These are phyloP conservation scores for Meriones unguiculatus DNA, from an alignment of 2,113 vertebrate genomes.

Conservation along the genomic window DNA sequence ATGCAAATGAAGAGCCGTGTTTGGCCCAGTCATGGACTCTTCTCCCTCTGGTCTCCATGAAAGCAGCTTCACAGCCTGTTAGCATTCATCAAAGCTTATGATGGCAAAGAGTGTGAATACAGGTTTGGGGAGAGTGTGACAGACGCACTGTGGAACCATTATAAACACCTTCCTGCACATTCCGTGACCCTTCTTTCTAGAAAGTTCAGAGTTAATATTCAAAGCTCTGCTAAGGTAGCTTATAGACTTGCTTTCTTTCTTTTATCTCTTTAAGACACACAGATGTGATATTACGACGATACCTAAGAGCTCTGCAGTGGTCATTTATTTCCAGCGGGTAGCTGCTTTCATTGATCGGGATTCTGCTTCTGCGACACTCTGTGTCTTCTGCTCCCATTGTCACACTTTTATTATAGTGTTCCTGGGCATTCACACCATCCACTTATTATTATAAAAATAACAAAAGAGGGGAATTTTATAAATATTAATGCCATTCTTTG, in stretches of 20 bases:
- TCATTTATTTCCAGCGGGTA: slow-evolving; percentile 57
- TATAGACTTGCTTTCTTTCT: slow-evolving; percentile 27
- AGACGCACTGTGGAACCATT: slow-evolving; percentile 19
- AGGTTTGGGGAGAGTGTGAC: slow-evolving; percentile 28
- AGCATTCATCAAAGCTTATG: background rate
- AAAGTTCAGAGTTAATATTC: slow-evolving; percentile 63
- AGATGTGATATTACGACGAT: slow-evolving; percentile 47
- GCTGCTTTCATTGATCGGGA: slow-evolving; percentile 52
- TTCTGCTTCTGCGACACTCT: slow-evolving; percentile 12
- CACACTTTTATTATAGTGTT: slow-evolving; percentile 58
- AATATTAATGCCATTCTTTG: slow-evolving; percentile 68
- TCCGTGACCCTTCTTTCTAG: background rate
- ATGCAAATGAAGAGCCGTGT: background rate
- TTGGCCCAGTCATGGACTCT: background rate
- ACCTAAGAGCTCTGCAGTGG: slow-evolving; percentile 18
- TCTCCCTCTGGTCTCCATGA: background rate
- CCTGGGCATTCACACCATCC: slow-evolving; percentile 33
- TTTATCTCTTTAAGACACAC: slow-evolving; percentile 51
- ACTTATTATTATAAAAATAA: slow-evolving; percentile 49
- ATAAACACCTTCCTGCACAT: background rate
- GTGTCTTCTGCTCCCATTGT: slow-evolving; percentile 41
- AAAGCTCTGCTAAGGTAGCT: slow-evolving; percentile 37
- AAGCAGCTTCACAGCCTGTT: background rate
- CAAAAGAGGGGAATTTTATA: slow-evolving; percentile 63
- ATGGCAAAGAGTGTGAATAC: background rate